phyloP scores from a whole-genome alignment of 1,140 invertebrate genomes.

The Papilio glaucus region DNA sequence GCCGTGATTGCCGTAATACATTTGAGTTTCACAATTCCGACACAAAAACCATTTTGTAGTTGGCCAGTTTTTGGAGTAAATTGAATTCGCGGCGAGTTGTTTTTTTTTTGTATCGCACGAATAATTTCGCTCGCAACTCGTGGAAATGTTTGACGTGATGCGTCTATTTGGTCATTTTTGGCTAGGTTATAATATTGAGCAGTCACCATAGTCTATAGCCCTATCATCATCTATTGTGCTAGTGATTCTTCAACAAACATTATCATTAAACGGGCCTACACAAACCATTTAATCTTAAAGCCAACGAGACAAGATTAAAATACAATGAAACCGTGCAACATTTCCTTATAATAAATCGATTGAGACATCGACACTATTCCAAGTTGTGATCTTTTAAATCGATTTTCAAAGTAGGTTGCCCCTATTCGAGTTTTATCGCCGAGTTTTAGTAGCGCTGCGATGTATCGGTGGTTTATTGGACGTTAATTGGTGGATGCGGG shows the following conservation, averaged over 20 bases:
- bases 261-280: not conserved
- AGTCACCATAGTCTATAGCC: too few species aligned
- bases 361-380: slow-evolving; percentile 18
- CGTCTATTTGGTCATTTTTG: not conserved
- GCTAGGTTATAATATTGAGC: too few species aligned
- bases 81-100: slow-evolving; percentile 40
- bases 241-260: too few species aligned
- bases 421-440: slow-evolving; percentile 33
- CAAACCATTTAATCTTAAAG: not conserved
- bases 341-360: slow-evolving; percentile 25
- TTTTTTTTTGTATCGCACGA: slow-evolving; percentile 34
- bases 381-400: slow-evolving; percentile 1
- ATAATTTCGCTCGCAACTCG: slow-evolving; percentile 21
- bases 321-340: not conserved
- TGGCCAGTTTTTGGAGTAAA: slow-evolving; percentile 38
- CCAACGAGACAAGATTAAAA: not conserved
- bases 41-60: slow-evolving; percentile 44
- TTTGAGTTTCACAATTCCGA: slow-evolving; percentile 41
- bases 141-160: slow-evolving; percentile 25
- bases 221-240: too few species aligned
- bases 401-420: slow-evolving; percentile 10
- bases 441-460: slow-evolving; percentile 41
- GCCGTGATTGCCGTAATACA: slow-evolving; percentile 38
- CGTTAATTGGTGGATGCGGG: slow-evolving; percentile 69
- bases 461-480: slow-evolving; percentile 60